Evolutionary conservation across 2,113 vertebrate species (phyloP).

Genomic region (Limnothrissa miodon): DNA sequence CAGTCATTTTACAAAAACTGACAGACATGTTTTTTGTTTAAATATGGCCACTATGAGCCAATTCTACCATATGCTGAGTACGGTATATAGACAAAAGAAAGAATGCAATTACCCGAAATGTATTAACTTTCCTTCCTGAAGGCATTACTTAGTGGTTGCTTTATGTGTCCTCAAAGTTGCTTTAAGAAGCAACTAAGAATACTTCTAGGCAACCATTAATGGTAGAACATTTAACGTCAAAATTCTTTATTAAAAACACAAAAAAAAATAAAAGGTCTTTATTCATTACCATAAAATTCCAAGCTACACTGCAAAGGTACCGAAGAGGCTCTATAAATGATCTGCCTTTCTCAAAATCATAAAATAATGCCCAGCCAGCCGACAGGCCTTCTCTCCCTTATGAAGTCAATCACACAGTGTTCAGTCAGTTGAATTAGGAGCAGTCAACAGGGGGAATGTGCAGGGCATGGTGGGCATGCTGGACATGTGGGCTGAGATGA

Average conservation of each 20-base stretch:
- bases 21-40: no score
- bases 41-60: background rate
- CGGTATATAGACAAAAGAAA: background rate
- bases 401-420: background rate
- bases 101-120: background rate
- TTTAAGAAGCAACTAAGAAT: background rate
- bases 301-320: background rate
- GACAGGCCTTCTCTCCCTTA: background rate
- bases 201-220: background rate
- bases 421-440: background rate
- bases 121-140: background rate
- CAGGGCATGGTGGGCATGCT: background rate
- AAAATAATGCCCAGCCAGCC: background rate
- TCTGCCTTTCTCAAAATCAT: background rate
- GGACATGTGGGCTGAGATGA: background rate
- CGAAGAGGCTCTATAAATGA: background rate
- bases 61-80: background rate
- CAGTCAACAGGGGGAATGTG: background rate
- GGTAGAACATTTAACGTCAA: background rate
- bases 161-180: no score
- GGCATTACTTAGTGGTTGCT: background rate
- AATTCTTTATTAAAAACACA: background rate
- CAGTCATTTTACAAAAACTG: background rate
- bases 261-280: background rate
- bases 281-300: background rate